Percentiles rank a stretch among this genome's conserved stretches.
phyloP scores from a whole-genome alignment of 2,113 vertebrate genomes.

The Cercocebus atys region DNA sequence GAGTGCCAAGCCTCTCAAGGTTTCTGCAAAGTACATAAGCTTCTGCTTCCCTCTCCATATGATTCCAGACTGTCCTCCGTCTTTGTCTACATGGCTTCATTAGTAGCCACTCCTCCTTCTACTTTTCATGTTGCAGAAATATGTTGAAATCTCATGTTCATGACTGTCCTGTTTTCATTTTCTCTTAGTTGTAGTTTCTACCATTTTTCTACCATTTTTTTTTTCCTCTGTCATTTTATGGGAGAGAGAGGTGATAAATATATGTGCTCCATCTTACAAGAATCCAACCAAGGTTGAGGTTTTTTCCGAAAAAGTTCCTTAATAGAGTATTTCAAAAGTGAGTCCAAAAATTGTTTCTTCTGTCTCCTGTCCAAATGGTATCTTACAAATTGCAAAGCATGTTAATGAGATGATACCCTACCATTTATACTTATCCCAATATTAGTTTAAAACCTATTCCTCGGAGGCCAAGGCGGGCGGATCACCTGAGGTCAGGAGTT shows the following conservation, averaged over 20 bases:
- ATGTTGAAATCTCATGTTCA: not conserved
- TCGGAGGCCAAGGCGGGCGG: not conserved
- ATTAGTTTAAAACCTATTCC: not conserved
- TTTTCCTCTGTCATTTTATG: conserved; percentile 4
- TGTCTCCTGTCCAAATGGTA: not conserved
- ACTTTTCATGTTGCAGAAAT: not conserved
- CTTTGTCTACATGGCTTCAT: not conserved
- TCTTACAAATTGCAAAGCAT: not conserved
- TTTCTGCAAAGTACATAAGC: not conserved
- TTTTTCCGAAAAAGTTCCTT: not conserved
- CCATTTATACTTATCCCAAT: not conserved
- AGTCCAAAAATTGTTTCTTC: not conserved
- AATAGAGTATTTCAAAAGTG: not conserved
- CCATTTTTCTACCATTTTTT: not conserved
- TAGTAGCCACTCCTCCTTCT: not conserved
- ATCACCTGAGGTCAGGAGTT: too few relatives aligned
- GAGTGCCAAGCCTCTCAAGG: not conserved
- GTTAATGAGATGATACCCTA: not conserved
- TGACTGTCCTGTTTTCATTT: not conserved
- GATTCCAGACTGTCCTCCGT: not conserved
- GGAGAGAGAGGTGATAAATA: not conserved
- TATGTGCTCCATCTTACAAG: not conserved
- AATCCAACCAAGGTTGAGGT: not conserved
- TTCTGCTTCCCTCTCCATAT: not conserved
- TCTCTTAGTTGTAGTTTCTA: not conserved